Base-by-base conservation (phyloP, 1,140 invertebrate genomes). In the Drosophila nasuta region DNA sequence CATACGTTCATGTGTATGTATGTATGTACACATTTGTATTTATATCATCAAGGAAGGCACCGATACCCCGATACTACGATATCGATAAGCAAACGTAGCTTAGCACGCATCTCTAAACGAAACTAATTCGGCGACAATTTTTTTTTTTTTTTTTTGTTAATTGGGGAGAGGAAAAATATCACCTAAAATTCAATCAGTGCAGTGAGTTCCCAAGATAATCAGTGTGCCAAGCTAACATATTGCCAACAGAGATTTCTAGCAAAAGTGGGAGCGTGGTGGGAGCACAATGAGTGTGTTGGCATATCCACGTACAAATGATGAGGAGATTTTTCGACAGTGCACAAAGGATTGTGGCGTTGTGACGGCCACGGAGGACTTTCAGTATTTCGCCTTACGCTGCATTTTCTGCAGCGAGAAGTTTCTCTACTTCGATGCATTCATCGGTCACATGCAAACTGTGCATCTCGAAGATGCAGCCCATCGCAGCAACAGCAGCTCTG, bases 241-340 rank as follows among this genome's bases (percentile, higher is more conserved):
- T 38, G 35, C 35, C 35, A 63, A 58, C 20, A 62, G 49, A 71
- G 45, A 51, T 20, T 33, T 54, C 6, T 51, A 64, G 51, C 28
- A 57, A 57, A 25, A 28, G 76, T 73, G 77, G 78, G 48, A 38
- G 35, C 35, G 35, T 38, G 35, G 7, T 38, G 35, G 35, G 35
- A 38, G 60, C 73, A 77, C 77, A 48, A 92, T 92, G 91, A 92
- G 91, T 79, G 81, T 92, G 72, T 77, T 92, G 76, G 83, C 91
- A 75, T 92, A 92, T 92, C 87, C 81, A 83, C 91, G 91, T 76
- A 91, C 86, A 77, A 92, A 82, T 76, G 91, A 92, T 69, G 90
- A 91, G 58, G 91, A 91, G 51, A 89, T 92, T 75, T 91, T 92
- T 76, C 76, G 82, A 28, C 81, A 85, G 51, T 92, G 91, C 75